Base-by-base conservation (phyloP, 2,888 invertebrate species). In the Gasteruption jaculator region DNA sequence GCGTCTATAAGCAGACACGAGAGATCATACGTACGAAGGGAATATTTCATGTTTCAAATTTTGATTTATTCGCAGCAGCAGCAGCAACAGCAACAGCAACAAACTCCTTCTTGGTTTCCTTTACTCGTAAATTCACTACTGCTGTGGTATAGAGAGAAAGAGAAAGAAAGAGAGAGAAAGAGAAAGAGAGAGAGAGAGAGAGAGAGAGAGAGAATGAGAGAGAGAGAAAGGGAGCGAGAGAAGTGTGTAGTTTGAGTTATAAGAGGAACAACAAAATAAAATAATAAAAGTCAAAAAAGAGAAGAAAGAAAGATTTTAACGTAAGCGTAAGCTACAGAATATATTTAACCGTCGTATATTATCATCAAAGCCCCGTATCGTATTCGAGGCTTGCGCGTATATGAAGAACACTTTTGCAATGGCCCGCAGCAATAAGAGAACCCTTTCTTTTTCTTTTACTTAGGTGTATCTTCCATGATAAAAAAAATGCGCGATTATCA, bases 281-380 rank as follows among this genome's bases (percentile, higher is more conserved):
- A n/a, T n/a, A 36, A 22, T 35, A 38, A 38, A 30, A 40, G 39
- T 16, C 24, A 29, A 19, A 41, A 39, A 35, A 27, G 29, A 37
- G 26, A 29, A 43, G 21, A 30, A 40, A 19, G 15, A 31, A 19
- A 25, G 15, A 24, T 16, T 30, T 40, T 33, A 25, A 29, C 22
- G 27, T 14, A 19, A 43, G 41, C 35, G 22, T 16, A 38, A 27
- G 15, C 14, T 33, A 31, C 27, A 34, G 40, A 38, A 50, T 49
- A 52, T 49, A 48, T 55, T 53, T 48, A 46, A 53, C 39, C 42
- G 40, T 48, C 47, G 46, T 53, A 45, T 51, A 51, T 56, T 48
- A 53, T 52, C 53, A 52, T 53, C 52, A 49, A 50, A 50, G 46
- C 47, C 38, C 31, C 48, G 45, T 54, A 49, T 45, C 41, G 32